Evolutionary conservation across 2,797 vertebrate species (phyloP), one percentile per base, ranked within the genome.

Genomic region (Fistularia tabacaria): DNA sequence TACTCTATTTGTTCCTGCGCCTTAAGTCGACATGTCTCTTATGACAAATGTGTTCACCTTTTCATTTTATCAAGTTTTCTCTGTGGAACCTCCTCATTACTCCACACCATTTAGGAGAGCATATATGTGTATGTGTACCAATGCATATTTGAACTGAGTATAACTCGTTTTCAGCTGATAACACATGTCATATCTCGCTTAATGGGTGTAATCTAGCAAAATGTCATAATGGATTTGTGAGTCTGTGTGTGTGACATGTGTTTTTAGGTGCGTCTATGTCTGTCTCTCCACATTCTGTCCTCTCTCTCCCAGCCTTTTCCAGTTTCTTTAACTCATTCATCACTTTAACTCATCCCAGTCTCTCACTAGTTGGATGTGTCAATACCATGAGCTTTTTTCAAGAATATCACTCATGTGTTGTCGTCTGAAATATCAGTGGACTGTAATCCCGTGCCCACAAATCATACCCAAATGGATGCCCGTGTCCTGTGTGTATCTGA

Each of bases 121-220:
- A 57, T 41, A 14, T 25, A 25, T 25, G 25, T 25, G 25, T 5
- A 25, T 5, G 46, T 50, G 60, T 40, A 43, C 38, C 25, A 62
- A 55, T 75, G 69, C 66, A 69, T 71, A 74, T 77, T 61, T 72
- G 69, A 75, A 70, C n/a, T 44, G 70, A 64, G 70, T 44, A 46
- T 81, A 76, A 66, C 65, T 85, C 74, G 82, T 87, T 86, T 85
- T 71, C 76, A 75, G 66, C 73, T 76, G 77, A 85, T 79, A 84
- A 84, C 76, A 70, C 76, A 70, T 72, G 74, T 77, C 81, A 83
- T 64, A 79, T 85, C 80, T 84, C 78, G 76, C 86, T 84, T 86
- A 85, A 88, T 84, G 80, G 70, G 71, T 48, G 66, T 85, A 85
- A 87, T 87, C 82, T 85, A 78, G 75, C 76, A 62, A 78, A 84